Conservation (phyloP, 2,797 vertebrate genomes). For the Argentina silus region DNA sequence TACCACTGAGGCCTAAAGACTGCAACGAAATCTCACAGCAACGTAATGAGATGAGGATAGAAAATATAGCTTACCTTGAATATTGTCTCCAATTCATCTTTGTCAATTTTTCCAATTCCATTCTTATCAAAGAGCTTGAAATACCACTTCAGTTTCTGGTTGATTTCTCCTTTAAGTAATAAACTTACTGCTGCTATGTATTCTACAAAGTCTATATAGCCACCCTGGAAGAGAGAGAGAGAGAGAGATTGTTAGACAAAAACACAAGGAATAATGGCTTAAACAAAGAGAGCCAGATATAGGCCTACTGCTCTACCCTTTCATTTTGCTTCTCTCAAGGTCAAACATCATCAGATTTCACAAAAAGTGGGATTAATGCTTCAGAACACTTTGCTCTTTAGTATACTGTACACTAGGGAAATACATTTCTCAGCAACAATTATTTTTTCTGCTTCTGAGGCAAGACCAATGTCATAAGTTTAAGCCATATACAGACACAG, state of each 20-base stretch:
- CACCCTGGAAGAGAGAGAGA: constrained; percentile 76
- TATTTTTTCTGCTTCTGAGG: too few species aligned
- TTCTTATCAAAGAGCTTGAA: constrained; percentile 96
- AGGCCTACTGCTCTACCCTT: too few species aligned
- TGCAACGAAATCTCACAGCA: not conserved
- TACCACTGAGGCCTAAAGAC: not conserved
- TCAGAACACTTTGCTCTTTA: too few species aligned
- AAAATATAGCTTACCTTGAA: constrained; percentile 78
- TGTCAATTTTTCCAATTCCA: constrained; percentile 92
- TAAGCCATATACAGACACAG: too few species aligned
- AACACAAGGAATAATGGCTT: not conserved
- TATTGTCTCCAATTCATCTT: constrained; percentile 89
- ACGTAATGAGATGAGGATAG: not conserved
- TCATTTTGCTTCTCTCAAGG: too few species aligned
- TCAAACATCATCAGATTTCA: too few species aligned
- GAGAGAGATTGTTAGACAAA: not conserved
- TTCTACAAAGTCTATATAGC: constrained; percentile 93
- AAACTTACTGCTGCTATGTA: constrained; percentile 93
- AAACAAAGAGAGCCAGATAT: too few species aligned
- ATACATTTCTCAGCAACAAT: too few species aligned
- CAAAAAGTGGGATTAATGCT: too few species aligned
- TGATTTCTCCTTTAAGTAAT: constrained; percentile 89
- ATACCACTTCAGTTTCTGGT: constrained; percentile 96
- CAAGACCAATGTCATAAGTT: too few species aligned
- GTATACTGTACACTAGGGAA: too few species aligned